These are phyloP conservation scores for Drosophila neocordata DNA, from an alignment of 1,140 invertebrate species.

Conservation along the genomic window DNA sequence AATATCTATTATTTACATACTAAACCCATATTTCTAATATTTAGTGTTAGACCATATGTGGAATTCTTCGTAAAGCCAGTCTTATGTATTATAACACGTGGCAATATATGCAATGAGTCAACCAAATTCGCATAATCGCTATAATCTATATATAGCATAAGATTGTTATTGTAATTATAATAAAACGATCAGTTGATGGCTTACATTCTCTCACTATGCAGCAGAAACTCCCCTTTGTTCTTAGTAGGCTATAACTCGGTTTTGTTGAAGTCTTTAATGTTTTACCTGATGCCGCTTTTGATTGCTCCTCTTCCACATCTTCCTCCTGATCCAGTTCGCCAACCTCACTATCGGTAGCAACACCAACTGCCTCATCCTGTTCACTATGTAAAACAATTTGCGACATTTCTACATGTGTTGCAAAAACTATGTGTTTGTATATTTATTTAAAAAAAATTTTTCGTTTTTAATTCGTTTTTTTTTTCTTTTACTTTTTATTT, in stretches of 20 bases:
- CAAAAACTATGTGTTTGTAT: not conserved
- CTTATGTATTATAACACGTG: conserved; percentile 49
- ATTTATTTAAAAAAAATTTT: not conserved
- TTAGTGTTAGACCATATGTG: conserved; percentile 45
- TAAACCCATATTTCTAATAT: conserved; percentile 50
- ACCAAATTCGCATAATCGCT: conserved; percentile 55
- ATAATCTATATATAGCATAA: conserved; percentile 35
- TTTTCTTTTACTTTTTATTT: not conserved
- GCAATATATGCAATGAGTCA: conserved; percentile 52
- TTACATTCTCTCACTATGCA: conserved; percentile 61
- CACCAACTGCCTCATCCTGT: not conserved
- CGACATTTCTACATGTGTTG: not conserved
- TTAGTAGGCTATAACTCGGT: conserved; percentile 1
- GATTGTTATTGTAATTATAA: not conserved
- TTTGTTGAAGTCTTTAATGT: not conserved
- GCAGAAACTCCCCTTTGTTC: conserved; percentile 16
- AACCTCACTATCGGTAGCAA: not conserved
- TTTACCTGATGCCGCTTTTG: not conserved
- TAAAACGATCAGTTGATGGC: not conserved
- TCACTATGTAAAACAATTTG: not conserved
- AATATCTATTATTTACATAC: conserved; percentile 20
- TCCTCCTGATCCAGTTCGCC: not conserved
- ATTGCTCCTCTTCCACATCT: not conserved
- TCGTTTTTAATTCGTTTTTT: not conserved
- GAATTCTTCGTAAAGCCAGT: conserved; percentile 23